A percentile compares a stretch with the other conserved stretches of the same genome.
phyloP scores from a whole-genome alignment of 2,113 vertebrate species.

The Prunella fulvescens region DNA sequence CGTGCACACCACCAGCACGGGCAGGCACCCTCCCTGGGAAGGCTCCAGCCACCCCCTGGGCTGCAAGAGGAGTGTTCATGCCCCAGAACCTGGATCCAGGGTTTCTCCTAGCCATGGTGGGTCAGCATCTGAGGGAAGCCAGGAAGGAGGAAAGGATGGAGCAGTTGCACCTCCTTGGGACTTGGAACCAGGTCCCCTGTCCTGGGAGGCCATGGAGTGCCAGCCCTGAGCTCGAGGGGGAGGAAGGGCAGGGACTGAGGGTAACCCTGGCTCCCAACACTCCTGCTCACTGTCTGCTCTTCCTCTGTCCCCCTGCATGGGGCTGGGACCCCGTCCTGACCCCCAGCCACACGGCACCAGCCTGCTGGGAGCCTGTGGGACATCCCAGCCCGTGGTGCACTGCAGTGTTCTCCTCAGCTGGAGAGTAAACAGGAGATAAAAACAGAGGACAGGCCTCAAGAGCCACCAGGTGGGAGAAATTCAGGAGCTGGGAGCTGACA shows the following conservation, averaged over 20 bases:
- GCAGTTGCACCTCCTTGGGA: background rate
- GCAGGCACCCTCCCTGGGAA: background rate
- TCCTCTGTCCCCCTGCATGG: background rate
- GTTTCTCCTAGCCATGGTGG: background rate
- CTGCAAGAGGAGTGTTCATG: background rate
- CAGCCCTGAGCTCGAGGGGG: background rate
- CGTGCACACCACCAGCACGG: background rate
- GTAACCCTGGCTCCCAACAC: background rate
- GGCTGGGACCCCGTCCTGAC: background rate
- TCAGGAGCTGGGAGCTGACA: background rate
- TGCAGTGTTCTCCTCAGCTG: background rate
- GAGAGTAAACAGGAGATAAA: background rate
- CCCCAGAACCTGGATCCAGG: background rate
- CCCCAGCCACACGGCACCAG: background rate
- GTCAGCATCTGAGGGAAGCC: background rate
- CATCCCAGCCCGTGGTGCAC: accelerated
- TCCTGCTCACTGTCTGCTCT: background rate
- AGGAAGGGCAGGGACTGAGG: background rate
- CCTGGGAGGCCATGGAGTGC: background rate
- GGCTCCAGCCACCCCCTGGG: background rate
- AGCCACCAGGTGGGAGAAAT: constrained; percentile 2
- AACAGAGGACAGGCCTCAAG: background rate
- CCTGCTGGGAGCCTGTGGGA: background rate
- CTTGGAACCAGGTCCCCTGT: background rate
- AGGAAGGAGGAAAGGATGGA: background rate